A percentile compares a stretch with the other conserved stretches of the same genome.
Conservation (phyloP, 2,113 vertebrate species). For the Cephalopholis sonnerati region DNA sequence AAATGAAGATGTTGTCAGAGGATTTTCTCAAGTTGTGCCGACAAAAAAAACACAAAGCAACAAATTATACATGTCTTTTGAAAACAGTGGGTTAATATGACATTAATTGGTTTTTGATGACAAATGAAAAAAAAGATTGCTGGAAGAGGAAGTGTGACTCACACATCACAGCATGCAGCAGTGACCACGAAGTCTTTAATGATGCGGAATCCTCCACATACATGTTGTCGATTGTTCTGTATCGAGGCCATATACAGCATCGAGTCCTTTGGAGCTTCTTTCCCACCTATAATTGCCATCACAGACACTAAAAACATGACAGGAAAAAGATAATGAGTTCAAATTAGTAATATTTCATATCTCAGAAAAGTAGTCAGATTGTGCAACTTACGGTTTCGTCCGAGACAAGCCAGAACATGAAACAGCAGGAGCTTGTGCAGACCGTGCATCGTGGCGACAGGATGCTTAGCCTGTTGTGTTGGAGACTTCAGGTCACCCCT, state of each 20-base stretch:
- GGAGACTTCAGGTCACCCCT: neutral
- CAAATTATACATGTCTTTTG: too few relatives aligned
- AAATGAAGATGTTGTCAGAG: too few relatives aligned
- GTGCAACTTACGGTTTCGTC: neutral
- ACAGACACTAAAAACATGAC: neutral
- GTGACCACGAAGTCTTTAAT: conserved; percentile 77
- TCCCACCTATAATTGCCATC: neutral
- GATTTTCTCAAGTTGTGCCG: neutral
- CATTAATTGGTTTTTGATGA: too few relatives aligned
- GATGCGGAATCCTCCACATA: conserved; percentile 81
- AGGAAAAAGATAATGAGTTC: neutral
- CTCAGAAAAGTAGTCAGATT: neutral
- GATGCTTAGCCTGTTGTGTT: neutral
- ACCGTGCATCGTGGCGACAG: neutral
- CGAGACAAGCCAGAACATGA: neutral
- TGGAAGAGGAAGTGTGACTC: neutral
- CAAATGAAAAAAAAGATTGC: neutral
- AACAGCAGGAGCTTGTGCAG: neutral
- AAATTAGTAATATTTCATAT: neutral
- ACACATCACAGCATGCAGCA: conserved; percentile 73
- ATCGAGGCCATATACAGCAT: conserved; percentile 64
- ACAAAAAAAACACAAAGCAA: too few relatives aligned
- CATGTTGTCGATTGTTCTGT: conserved; percentile 47
- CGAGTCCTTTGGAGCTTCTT: rapidly evolving
- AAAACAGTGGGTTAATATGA: too few relatives aligned